Conservation (phyloP, 2,888 invertebrate species). For the Apamea sordens region DNA sequence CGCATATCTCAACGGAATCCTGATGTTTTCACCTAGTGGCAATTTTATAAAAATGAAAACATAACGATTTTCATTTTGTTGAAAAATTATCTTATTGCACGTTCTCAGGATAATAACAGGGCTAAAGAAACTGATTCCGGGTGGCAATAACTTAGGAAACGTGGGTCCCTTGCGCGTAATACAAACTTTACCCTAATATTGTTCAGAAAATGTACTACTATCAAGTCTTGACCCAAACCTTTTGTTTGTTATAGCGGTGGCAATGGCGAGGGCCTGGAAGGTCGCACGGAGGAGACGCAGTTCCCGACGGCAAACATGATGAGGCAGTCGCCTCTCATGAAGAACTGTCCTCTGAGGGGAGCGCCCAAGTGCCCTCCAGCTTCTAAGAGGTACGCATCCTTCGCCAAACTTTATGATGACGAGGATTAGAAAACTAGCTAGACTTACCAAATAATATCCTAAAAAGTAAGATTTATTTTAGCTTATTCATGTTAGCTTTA, state of each 20-base stretch:
- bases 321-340: constrained; percentile 88
- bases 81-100: background rate
- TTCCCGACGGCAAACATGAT: constrained; percentile 84
- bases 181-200: background rate
- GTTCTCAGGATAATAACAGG: background rate
- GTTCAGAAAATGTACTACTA: background rate
- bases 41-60: too few species aligned
- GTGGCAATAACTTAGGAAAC: background rate
- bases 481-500: background rate
- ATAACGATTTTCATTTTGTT: background rate
- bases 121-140: background rate
- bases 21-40: background rate
- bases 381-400: constrained; percentile 86
- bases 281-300: constrained; percentile 81
- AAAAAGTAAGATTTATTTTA: too few species aligned
- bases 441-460: too few species aligned
- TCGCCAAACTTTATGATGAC: too few species aligned
- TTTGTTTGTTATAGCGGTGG: constrained; percentile 77
- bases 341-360: constrained; percentile 92
- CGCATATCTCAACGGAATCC: background rate
- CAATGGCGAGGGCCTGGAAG: constrained; percentile 80
- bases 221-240: background rate
- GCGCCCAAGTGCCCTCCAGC: constrained; percentile 93
- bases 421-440: background rate
- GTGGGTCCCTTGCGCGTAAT: background rate